These are phyloP conservation scores for Zaprionus bogoriensis DNA, from an alignment of 2,888 invertebrate genomes.

Conservation along the genomic window DNA sequence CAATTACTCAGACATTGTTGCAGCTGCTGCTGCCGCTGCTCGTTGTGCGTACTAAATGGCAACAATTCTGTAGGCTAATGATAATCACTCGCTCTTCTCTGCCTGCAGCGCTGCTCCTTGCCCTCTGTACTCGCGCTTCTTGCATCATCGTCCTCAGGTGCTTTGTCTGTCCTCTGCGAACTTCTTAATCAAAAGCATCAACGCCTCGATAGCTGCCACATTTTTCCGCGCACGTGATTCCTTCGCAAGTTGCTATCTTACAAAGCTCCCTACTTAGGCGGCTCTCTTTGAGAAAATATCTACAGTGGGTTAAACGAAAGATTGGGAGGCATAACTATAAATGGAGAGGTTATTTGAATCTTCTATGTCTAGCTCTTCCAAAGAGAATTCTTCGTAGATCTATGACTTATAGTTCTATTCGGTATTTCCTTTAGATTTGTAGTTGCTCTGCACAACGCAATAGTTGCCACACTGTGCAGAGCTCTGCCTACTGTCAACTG, in stretches of 20 bases:
- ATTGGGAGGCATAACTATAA: neutral
- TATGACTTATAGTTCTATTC: no score
- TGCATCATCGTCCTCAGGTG: neutral
- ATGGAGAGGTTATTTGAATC: neutral
- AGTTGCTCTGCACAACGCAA: no score
- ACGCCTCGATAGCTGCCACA: constrained; percentile 5
- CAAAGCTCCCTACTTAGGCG: no score
- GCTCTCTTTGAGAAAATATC: constrained; percentile 2
- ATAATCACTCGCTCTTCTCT: constrained; percentile 69
- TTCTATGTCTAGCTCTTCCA: no score
- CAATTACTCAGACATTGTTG: constrained; percentile 77
- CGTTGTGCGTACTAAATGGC: constrained; percentile 71
- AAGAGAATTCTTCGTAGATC: no score
- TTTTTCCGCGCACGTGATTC: constrained; percentile 28
- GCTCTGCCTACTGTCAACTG: neutral
- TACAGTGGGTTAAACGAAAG: neutral
- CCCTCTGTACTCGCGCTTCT: neutral
- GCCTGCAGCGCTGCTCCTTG: no score
- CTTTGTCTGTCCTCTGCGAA: constrained; percentile 24
- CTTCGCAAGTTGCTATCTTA: constrained; percentile 32
- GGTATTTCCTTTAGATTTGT: no score
- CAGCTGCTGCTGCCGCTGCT: constrained; percentile 32
- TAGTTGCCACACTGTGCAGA: neutral
- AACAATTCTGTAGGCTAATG: constrained; percentile 70
- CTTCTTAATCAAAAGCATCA: constrained; percentile 49